Conservation (phyloP, 2,888 invertebrate species). For the Rapana venosa region DNA sequence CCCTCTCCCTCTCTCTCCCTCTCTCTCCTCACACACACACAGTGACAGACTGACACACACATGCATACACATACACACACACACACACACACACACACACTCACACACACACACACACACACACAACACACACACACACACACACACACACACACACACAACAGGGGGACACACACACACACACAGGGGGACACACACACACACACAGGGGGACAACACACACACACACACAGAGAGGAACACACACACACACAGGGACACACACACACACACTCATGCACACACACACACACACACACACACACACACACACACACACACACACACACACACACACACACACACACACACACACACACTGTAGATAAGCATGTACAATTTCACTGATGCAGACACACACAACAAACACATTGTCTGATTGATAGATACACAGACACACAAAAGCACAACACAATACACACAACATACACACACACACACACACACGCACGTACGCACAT, state of each 20-base stretch:
- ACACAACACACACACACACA: conserved; percentile 9
- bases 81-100: conserved; percentile 13
- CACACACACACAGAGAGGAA: neutral
- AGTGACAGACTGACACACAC: neutral
- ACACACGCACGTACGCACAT: neutral
- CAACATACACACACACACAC: neutral
- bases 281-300: neutral
- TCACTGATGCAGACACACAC: too few species aligned
- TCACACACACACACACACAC: neutral
- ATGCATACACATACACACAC: neutral
- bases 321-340: conserved; percentile 1
- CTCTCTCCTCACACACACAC: too few species aligned
- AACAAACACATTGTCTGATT: too few species aligned
- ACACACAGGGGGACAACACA: neutral
- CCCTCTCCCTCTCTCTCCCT: too few species aligned
- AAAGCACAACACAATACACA: neutral
- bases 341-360: neutral
- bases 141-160: conserved; percentile 9
- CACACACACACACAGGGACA: neutral
- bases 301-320: conserved; percentile 2
- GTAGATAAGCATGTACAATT: neutral
- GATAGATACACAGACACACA: too few species aligned
- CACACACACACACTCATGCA: neutral
- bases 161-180: neutral
- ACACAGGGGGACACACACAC: neutral